Percentiles rank a stretch among this genome's conserved stretches.
phyloP scores from a whole-genome alignment of 1,140 invertebrate genomes.

The Lordiphosa clarofinis region DNA sequence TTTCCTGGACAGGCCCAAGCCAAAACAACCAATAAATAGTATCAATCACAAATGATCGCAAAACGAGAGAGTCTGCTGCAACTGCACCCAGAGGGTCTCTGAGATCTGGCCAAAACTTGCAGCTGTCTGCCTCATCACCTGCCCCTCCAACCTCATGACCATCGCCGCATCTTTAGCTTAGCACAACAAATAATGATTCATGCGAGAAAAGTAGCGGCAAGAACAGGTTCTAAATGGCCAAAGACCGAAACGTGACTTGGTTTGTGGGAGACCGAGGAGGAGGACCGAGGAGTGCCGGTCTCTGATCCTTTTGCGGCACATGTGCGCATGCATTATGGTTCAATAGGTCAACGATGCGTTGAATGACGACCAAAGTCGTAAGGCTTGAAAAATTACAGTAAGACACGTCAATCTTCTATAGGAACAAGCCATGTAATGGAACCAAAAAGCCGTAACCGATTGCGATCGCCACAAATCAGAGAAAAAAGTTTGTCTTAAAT shows the following conservation, averaged over 20 bases:
- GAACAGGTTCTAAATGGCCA: conserved; percentile 60
- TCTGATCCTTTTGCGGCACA: conserved; percentile 65
- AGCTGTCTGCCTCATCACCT: conserved; percentile 54
- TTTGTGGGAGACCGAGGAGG: neutral
- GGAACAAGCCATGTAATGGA: conserved; percentile 33
- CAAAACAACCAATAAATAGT: conserved; percentile 72
- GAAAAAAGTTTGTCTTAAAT: conserved; percentile 43
- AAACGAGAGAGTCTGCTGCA: conserved; percentile 52
- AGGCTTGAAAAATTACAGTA: conserved; percentile 71
- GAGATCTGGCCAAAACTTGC: conserved; percentile 65
- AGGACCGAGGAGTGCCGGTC: conserved; percentile 8
- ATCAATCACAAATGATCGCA: conserved; percentile 74
- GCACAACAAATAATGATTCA: conserved; percentile 75
- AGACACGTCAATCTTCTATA: conserved; percentile 64
- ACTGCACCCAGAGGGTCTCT: conserved; percentile 50
- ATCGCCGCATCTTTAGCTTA: conserved; percentile 10
- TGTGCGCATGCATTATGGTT: conserved; percentile 68
- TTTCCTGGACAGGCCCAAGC: conserved; percentile 27
- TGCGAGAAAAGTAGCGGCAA: conserved; percentile 70
- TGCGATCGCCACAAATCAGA: conserved; percentile 75
- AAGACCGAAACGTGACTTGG: conserved; percentile 48
- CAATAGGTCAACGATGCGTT: conserved; percentile 78
- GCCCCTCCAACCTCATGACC: conserved; percentile 1
- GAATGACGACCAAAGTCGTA: conserved; percentile 49
- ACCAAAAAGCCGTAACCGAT: conserved; percentile 40